Percentiles rank a stretch among this genome's conserved stretches.
These are phyloP conservation scores for Gadopsis bispinosus DNA, from an alignment of 2,797 vertebrate species.

Conservation along the genomic window DNA sequence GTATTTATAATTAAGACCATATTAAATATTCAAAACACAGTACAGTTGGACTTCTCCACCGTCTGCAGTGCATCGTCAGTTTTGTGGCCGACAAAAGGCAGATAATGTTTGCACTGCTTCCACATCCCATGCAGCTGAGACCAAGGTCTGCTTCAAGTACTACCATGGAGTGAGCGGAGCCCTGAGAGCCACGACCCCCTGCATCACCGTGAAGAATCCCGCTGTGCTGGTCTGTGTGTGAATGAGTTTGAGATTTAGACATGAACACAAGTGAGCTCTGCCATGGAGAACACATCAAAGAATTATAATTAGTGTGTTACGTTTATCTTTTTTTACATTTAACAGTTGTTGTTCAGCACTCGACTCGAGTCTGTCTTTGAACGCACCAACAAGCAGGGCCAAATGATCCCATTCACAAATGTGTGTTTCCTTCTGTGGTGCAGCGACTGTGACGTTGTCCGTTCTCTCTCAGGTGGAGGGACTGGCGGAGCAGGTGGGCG, in stretches of 20 bases:
- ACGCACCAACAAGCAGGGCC: background rate
- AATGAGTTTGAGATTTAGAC: background rate
- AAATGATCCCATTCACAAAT: background rate
- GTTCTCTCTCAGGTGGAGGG: slow-evolving; percentile 88
- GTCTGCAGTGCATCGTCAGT: background rate
- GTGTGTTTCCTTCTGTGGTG: too few species aligned
- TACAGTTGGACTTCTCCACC: background rate
- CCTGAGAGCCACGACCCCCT: slow-evolving; percentile 95
- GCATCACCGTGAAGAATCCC: slow-evolving; percentile 97
- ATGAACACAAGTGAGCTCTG: background rate
- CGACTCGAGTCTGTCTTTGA: background rate
- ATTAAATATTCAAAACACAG: background rate
- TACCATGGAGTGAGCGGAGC: slow-evolving; percentile 97
- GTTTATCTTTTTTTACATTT: background rate
- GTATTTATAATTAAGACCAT: background rate
- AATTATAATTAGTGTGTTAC: background rate
- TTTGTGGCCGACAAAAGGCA: slow-evolving; percentile 6
- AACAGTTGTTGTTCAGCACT: background rate
- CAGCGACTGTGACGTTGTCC: background rate
- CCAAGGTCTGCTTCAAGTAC: slow-evolving; percentile 98
- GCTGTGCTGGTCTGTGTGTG: slow-evolving; percentile 89
- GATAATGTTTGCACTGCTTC: slow-evolving; percentile 6
- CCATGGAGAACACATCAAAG: background rate
- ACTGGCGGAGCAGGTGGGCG: slow-evolving; percentile 87
- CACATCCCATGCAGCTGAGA: slow-evolving; percentile 90